Conservation (phyloP, 2,888 invertebrate species). For the Drosophila emarginata region DNA sequence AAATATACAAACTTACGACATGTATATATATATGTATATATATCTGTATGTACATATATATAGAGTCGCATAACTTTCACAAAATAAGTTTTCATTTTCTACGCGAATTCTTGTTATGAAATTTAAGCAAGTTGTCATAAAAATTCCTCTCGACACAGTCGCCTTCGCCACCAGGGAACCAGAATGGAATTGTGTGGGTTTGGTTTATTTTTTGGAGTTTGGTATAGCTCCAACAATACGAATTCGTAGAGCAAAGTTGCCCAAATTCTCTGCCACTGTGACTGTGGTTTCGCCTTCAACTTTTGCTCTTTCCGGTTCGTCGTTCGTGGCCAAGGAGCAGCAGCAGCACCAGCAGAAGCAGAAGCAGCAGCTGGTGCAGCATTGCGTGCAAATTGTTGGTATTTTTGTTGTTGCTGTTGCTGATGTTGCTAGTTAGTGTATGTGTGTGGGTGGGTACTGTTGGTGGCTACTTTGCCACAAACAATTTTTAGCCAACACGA, state of each 20-base stretch:
- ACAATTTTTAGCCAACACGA: conserved; percentile 62
- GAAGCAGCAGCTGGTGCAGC: conserved; percentile 43
- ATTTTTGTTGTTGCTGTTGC: conserved; percentile 11
- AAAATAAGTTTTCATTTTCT: conserved; percentile 65
- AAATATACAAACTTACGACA: conserved; percentile 41
- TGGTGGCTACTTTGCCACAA: conserved; percentile 52
- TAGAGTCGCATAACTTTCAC: conserved; percentile 38
- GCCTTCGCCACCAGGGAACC: not conserved
- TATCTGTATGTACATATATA: conserved; percentile 37
- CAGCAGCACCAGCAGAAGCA: conserved; percentile 8
- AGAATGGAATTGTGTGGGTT: not conserved
- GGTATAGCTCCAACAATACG: conserved; percentile 31
- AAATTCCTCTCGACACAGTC: conserved; percentile 58
- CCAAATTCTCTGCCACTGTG: conserved; percentile 48
- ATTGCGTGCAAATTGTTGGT: conserved; percentile 38
- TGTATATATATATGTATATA: not conserved
- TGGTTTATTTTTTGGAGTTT: not conserved
- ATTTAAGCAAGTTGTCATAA: conserved; percentile 78
- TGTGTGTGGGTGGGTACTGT: conserved; percentile 7
- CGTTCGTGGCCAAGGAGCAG: conserved; percentile 15
- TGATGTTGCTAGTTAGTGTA: conserved; percentile 14
- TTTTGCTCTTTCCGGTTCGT: conserved; percentile 71
- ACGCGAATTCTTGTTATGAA: conserved; percentile 57
- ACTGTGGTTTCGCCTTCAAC: conserved; percentile 54
- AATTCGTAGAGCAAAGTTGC: conserved; percentile 31